Base-by-base conservation (phyloP, 1,140 invertebrate genomes). In the Ericerus pela region DNA sequence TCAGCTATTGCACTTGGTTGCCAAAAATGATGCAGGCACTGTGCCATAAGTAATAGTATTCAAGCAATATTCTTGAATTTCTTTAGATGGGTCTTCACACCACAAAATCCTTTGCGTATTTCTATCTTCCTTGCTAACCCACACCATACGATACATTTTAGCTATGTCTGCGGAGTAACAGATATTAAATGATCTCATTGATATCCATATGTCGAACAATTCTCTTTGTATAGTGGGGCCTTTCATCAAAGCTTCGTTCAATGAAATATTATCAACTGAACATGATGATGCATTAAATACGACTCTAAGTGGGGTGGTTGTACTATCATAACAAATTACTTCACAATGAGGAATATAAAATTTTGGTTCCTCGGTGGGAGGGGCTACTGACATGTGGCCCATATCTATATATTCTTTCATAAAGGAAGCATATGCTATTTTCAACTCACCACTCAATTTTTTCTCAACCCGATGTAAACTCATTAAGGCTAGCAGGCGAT, bases 131-230 rank as follows among this genome's bases (percentile, higher is more conserved):
- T 54, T 22, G 22, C 59, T 24, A 0, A 70, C 57, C 26, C 55
- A 53, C 2, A 69, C 38, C 53, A 67, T 63, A 1, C 65, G 57
- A 55, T 68, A 71, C 66, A 71, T 72, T 56, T 70, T 70, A 29
- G 63, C 57, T 2, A 72, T 67, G 58, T 71, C 69, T 14, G 63
- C 63, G 5, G 59, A 59, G n/a, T 66, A 33, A 3, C 24, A 24
- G 10, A 11, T 58, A 59, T n/a, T 59, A 58, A 8, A 31, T 30
- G 38, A 60, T 59, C 10, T 30, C 26, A 59, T 63, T 28, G 52
- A 66, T 67, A 26, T 62, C 26, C 11, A 65, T 4, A 29, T 27
- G 24, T n/a, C 62, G 59, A 20, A 67, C 27, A 36, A 38, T 60
- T 61, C 18, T 51, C 55, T 62, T 62, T 54, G 56, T 52, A 55